Base-by-base conservation (phyloP, 2,113 vertebrate genomes). In the Harpagus bidentatus region DNA sequence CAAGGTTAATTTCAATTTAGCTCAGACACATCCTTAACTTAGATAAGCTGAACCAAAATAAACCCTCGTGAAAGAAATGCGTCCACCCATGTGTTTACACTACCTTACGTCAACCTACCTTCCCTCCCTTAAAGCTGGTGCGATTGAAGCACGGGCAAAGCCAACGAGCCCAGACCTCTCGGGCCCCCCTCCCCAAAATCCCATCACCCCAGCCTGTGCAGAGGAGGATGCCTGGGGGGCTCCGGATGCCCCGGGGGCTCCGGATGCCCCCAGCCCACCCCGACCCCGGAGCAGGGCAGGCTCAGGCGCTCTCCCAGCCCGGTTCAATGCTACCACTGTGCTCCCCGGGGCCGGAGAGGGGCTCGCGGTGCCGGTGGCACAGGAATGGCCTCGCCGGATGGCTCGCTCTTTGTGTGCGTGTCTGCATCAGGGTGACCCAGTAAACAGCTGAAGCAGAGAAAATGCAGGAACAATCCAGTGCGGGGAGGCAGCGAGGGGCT, bases 391-490 rank as follows among this genome's bases (percentile, higher is more conserved):
- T 14, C 6, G 5, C 47, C 4, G 77, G 18, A 13, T 4, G 86
- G 82, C 79, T 88, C 16, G 10, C 45, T 79, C 95, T 97, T 74
- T 90, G 83, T 78, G 91, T 90, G 88, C 63, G 63, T 92, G 88
- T 45, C 76, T 80, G 86, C 88, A 45, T 4, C 83, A 31, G 91
- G 32, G 52, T 66, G 91, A 97, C 97, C 92, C 66, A 90, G 91
- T 84, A 97, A 98, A 97, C 90, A 97, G 97, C 96, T 97, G 98
- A 96, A 80, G 96, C 90, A 84, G 96, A 97, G 95, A 96, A 96
- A 97, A 97, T 43, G 78, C 82, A 69, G 67, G 87, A 93, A 96
- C 81, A 86, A 89, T 92, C 92, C 95, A 91, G 83, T 0, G 63
- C 72, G 16, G 93, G 72, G 81, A 94, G 71, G 65, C 95, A 72